A percentile compares a stretch with the other conserved stretches of the same genome.
Conservation (phyloP, 1,140 invertebrate genomes). For the Amphibalanus amphitrite region DNA sequence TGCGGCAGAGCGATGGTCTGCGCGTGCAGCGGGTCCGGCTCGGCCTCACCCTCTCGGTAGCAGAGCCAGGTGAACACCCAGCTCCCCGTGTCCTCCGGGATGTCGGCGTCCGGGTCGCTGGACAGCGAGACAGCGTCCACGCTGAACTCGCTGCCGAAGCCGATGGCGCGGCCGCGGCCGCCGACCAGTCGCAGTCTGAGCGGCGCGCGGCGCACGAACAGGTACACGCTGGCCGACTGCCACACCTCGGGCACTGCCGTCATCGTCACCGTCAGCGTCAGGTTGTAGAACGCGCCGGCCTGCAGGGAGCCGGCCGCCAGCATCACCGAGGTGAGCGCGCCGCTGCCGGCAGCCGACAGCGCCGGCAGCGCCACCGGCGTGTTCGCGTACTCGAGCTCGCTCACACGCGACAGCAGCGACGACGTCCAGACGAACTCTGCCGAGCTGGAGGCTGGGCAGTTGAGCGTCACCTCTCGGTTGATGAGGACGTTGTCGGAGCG, state of each 20-base stretch:
- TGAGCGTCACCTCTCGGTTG: slow-evolving; percentile 4
- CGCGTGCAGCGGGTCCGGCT: slow-evolving; percentile 3
- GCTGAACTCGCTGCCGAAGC: slow-evolving; percentile 8
- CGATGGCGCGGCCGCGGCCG: slow-evolving; percentile 6
- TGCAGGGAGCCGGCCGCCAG: not conserved
- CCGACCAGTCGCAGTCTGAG: slow-evolving; percentile 4
- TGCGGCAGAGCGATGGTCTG: not conserved
- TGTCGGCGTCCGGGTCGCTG: slow-evolving; percentile 8
- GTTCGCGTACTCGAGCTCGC: slow-evolving; percentile 4
- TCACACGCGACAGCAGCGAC: not conserved
- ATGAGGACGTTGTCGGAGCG: slow-evolving; percentile 4
- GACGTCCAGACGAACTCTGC: not conserved
- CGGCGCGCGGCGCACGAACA: slow-evolving; percentile 7
- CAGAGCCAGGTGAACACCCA: slow-evolving; percentile 11
- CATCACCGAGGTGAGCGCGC: slow-evolving; percentile 6
- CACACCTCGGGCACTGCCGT: slow-evolving; percentile 9
- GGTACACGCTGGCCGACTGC: slow-evolving; percentile 5
- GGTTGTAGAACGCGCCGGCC: slow-evolving; percentile 2
- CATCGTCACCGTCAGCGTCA: slow-evolving; percentile 9
- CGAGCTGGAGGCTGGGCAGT: slow-evolving; percentile 2
- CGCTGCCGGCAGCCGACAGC: not conserved
- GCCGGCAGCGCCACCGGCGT: not conserved
- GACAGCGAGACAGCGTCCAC: slow-evolving; percentile 8
- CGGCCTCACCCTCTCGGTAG: slow-evolving; percentile 8
- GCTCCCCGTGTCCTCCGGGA: not conserved